These are phyloP conservation scores for Anthoscopus minutus DNA, from an alignment of 2,113 vertebrate species.

Conservation along the genomic window DNA sequence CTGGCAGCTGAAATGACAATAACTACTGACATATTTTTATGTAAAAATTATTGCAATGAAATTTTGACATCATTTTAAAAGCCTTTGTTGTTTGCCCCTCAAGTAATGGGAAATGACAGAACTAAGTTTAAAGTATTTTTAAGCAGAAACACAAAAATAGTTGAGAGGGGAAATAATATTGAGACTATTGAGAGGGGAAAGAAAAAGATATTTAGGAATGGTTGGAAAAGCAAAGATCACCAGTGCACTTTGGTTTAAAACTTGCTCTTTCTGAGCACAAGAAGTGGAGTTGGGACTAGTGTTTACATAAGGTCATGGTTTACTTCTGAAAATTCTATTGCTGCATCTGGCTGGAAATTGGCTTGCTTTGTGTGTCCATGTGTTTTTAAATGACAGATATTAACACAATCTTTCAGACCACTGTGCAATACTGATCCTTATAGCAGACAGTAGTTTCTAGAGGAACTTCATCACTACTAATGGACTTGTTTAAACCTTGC, in stretches of 20 bases:
- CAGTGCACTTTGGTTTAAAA: not conserved
- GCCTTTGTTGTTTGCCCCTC: not conserved
- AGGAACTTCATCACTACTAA: not conserved
- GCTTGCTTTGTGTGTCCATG: not conserved
- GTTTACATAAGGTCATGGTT: not conserved
- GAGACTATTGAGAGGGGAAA: fast-evolving
- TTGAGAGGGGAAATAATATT: fast-evolving
- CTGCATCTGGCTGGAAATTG: not conserved
- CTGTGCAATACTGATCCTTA: not conserved
- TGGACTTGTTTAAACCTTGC: not conserved
- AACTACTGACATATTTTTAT: not conserved
- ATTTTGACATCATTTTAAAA: not conserved
- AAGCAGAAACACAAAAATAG: not conserved
- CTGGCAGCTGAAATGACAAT: not conserved
- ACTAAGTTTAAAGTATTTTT: not conserved
- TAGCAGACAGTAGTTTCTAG: not conserved
- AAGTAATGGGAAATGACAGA: not conserved
- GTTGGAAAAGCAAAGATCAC: not conserved
- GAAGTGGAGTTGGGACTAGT: not conserved
- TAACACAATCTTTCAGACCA: not conserved
- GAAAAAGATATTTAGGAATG: not conserved
- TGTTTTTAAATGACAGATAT: not conserved
- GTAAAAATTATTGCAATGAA: not conserved
- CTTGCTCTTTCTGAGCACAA: not conserved
- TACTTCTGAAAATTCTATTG: not conserved